These are phyloP conservation scores for Noctua pronuba DNA, from an alignment of 2,888 invertebrate species.

Conservation along the genomic window DNA sequence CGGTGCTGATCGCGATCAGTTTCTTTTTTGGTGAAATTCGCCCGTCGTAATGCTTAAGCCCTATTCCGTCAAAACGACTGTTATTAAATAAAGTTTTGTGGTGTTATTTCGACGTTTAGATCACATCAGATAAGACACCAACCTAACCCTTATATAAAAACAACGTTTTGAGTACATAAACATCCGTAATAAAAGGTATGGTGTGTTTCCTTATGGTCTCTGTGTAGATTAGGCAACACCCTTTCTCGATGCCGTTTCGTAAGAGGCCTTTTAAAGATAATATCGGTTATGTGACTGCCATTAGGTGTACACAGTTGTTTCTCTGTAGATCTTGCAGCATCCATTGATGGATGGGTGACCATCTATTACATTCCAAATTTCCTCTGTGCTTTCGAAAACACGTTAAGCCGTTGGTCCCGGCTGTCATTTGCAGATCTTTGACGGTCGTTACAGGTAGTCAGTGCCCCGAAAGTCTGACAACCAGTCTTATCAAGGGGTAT, in stretches of 20 bases:
- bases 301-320: not conserved
- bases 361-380: no score
- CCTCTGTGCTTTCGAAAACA: no score
- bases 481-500: no score
- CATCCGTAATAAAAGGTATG: slow-evolving; percentile 4
- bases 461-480: no score
- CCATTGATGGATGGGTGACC: no score
- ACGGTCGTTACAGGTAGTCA: no score
- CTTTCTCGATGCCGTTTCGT: not conserved
- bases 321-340: not conserved
- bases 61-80: not conserved
- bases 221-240: slow-evolving; percentile 5
- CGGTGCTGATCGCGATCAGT: not conserved
- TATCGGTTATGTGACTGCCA: slow-evolving; percentile 1
- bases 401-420: no score
- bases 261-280: slow-evolving; percentile 25
- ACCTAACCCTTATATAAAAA: slow-evolving; percentile 18
- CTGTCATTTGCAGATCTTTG: no score
- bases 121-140: slow-evolving; percentile 43
- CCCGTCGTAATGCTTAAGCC: not conserved
- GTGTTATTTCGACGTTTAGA: slow-evolving; percentile 29
- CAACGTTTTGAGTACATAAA: slow-evolving; percentile 1
- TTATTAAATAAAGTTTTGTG: not conserved
- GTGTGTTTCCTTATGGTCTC: slow-evolving; percentile 23
- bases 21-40: not conserved